phyloP scores from a whole-genome alignment of 2,797 vertebrate genomes.

The Cyclura pinguis region DNA sequence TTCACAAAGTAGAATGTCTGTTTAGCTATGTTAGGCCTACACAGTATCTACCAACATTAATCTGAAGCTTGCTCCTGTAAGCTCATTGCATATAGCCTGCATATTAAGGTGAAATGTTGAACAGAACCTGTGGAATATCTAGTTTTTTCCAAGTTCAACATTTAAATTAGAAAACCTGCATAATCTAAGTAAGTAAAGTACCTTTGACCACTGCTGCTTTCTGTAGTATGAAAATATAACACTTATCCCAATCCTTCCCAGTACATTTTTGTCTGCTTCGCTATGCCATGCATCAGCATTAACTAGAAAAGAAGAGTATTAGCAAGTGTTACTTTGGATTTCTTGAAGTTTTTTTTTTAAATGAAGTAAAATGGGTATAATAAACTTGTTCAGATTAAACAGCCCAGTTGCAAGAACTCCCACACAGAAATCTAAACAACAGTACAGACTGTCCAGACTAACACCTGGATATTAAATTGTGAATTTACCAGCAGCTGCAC shows the following conservation, averaged over 20 bases:
- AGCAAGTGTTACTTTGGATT: conserved; percentile 9
- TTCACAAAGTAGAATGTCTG: not conserved
- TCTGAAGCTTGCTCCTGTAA: not conserved
- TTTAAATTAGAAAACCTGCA: conserved; percentile 10
- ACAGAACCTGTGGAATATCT: not conserved
- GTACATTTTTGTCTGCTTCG: conserved; percentile 78
- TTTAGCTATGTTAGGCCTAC: not conserved
- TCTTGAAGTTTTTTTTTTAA: not conserved
- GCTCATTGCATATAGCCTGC: not conserved
- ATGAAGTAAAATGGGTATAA: not conserved
- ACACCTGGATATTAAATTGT: not conserved
- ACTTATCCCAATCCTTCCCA: conserved; percentile 91
- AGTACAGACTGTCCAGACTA: not conserved
- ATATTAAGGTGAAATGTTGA: not conserved
- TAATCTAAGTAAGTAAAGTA: conserved; percentile 71
- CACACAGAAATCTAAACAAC: too few relatives aligned
- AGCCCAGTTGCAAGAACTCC: not conserved
- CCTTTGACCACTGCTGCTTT: conserved; percentile 90
- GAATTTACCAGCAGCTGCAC: not conserved
- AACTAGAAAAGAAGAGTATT: conserved; percentile 73
- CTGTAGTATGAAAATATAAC: conserved; percentile 89
- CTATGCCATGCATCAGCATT: conserved; percentile 73
- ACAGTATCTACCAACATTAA: not conserved
- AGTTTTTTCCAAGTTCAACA: not conserved
- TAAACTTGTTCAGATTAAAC: not conserved